Conservation (phyloP, 2,113 vertebrate genomes). For the Ceratotherium simum region DNA sequence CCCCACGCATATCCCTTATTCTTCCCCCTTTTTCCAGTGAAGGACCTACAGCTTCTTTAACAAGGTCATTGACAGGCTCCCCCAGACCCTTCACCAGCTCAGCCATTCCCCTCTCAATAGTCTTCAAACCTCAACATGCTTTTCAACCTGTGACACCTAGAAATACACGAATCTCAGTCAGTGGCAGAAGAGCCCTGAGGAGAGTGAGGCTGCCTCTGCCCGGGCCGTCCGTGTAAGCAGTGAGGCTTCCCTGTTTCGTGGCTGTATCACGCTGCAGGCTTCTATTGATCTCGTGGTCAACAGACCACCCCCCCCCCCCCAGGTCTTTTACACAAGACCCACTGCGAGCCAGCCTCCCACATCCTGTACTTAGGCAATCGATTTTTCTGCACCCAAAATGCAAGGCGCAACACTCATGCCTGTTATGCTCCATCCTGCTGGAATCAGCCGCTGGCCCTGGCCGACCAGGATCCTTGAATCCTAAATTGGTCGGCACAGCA, state of each 20-base stretch:
- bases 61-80: neutral
- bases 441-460: neutral
- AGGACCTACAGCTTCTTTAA: neutral
- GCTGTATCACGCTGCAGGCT: neutral
- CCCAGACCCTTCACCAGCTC: neutral
- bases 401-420: neutral
- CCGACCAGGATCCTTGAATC: neutral
- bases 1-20: accelerated
- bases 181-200: neutral
- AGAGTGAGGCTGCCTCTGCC: neutral
- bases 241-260: neutral
- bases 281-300: neutral
- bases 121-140: neutral
- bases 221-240: neutral
- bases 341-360: neutral
- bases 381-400: constrained; percentile 40
- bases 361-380: neutral
- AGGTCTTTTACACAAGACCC: neutral
- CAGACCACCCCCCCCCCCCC: neutral
- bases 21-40: neutral
- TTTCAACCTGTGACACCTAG: neutral
- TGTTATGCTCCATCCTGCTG: neutral
- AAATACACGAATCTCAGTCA: neutral
- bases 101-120: neutral
- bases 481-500: neutral